phyloP scores from a whole-genome alignment of 1,140 invertebrate genomes.

The Saccostrea glomerata region DNA sequence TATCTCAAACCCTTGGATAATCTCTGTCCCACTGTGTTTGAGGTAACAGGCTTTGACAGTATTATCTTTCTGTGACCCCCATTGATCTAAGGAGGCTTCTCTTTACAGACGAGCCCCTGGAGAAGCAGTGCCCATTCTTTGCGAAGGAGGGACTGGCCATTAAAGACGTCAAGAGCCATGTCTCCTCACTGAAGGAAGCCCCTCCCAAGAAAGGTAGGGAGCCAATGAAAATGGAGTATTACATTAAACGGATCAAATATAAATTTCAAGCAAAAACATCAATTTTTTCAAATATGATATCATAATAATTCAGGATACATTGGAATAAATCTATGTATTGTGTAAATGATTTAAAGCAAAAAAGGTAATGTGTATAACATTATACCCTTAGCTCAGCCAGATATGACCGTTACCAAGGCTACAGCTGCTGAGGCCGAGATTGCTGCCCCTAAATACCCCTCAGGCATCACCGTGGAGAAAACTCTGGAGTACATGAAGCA shows the following conservation, averaged over 20 bases:
- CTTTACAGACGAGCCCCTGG: not conserved
- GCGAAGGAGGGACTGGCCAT: constrained; percentile 54
- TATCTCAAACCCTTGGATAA: too few species aligned
- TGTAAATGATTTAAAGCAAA: too few species aligned
- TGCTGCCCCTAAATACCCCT: constrained; percentile 39
- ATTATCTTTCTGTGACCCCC: too few species aligned
- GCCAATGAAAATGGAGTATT: not conserved
- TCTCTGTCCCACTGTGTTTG: too few species aligned
- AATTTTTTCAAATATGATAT: too few species aligned
- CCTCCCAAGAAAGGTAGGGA: not conserved
- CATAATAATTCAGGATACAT: too few species aligned
- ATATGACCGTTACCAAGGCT: constrained; percentile 34
- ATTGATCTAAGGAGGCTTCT: not conserved
- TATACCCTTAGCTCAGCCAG: not conserved
- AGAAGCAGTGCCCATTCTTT: constrained; percentile 67
- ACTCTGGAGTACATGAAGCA: constrained; percentile 40
- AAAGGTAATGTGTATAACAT: not conserved
- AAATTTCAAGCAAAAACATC: too few species aligned
- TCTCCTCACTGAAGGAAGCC: constrained; percentile 35
- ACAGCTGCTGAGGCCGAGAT: not conserved
- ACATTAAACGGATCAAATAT: too few species aligned
- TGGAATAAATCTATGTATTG: too few species aligned
- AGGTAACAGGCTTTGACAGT: too few species aligned
- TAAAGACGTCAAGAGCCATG: constrained; percentile 60
- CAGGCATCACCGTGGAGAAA: constrained; percentile 42